A percentile compares a stretch with the other conserved stretches of the same genome.
These are phyloP conservation scores for Otolemur crassicaudatus DNA, from an alignment of 2,797 vertebrate genomes.

Conservation along the genomic window DNA sequence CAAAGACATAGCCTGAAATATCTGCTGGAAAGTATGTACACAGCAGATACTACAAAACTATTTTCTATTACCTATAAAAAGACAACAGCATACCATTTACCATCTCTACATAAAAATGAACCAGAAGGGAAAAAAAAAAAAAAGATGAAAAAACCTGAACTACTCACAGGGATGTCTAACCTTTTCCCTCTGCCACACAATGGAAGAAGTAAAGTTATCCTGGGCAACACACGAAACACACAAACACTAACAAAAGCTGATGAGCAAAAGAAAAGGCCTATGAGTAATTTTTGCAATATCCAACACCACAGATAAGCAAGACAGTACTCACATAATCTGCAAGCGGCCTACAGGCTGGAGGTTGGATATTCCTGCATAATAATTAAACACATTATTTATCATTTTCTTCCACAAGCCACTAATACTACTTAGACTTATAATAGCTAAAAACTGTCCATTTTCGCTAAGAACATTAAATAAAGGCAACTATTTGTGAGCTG, in stretches of 20 bases:
- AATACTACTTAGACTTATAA: neutral
- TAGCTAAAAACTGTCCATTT: neutral
- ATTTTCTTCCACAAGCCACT: neutral
- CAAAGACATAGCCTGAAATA: constrained; percentile 9
- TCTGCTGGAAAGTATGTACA: neutral
- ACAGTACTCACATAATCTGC: too few relatives aligned
- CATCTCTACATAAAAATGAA: constrained; percentile 12
- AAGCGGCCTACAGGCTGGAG: too few relatives aligned
- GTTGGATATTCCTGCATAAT: neutral
- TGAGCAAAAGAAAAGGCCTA: too few relatives aligned
- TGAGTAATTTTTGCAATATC: too few relatives aligned
- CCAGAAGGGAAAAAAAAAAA: neutral
- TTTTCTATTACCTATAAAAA: constrained; percentile 25
- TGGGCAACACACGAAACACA: too few relatives aligned
- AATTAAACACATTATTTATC: neutral
- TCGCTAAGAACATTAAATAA: constrained; percentile 36
- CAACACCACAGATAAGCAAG: too few relatives aligned
- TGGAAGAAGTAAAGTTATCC: too few relatives aligned
- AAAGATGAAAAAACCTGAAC: neutral
- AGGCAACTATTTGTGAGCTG: neutral
- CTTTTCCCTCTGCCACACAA: too few relatives aligned
- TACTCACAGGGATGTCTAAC: neutral
- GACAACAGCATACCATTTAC: neutral
- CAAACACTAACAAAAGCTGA: too few relatives aligned
- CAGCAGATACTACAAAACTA: constrained; percentile 16